Evolutionary conservation across 2,888 invertebrate genomes (phyloP), one percentile per base, ranked within the genome.

Genomic region (Caenorhabditis sp.): DNA sequence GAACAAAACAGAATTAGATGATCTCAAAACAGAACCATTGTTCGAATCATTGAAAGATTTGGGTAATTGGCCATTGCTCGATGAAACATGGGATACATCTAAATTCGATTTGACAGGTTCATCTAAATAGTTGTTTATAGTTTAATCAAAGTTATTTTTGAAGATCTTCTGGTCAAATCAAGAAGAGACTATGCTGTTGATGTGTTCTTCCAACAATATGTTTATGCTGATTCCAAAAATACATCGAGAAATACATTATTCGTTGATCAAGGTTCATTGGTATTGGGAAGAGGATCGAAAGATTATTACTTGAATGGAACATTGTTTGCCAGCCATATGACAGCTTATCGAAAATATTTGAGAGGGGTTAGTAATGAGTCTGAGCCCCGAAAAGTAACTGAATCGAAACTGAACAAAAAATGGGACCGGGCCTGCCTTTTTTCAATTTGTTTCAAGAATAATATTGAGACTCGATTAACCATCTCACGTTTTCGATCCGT

Each of bases 281-380:
- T 84, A 0, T 67, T 86, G 54, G 86, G 86, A 0, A 50, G 81
- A 24, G 81, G 83, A 17, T 79, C 87, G 0, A 59, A 86, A 0
- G 86, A 87, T 61, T 87, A 87, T 65, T 87, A 87, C 55, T 67
- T 87, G 55, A 87, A 87, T 63, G 76, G 77, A n/a, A 86, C 86
- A 6, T 73, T 83, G 59, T 87, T 87, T 71, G 75, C 78, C 5
- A 81, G 83, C 51, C 87, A 87, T 61, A 73, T 87, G 74, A 76
- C 72, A 5, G 87, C 87, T 2, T 87, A 87, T 70, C 73, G 84
- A 49, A 75, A 80, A 51, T 84, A 83, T 69, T 79, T 86, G 65
- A 71, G 70, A 61, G 76, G 77, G 55, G 81, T 80, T 26, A 55
- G 26, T 2, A 26, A 19, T n/a, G n/a, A n/a, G n/a, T n/a, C n/a